Evolutionary conservation across 2,888 invertebrate species (phyloP).

Genomic region (Lasioglossum vierecki): DNA sequence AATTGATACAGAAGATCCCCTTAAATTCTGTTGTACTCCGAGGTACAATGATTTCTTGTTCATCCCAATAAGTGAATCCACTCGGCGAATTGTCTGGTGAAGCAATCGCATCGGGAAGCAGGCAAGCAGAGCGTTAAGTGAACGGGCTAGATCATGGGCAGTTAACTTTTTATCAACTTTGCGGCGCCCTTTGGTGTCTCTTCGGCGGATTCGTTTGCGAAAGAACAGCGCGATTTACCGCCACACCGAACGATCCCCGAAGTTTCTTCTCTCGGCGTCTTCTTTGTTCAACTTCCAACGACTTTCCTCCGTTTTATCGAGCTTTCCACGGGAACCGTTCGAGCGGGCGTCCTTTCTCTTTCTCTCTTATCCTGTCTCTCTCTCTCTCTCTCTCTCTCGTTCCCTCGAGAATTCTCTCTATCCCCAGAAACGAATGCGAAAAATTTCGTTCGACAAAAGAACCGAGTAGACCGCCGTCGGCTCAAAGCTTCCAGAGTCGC

Average conservation of each 20-base stretch:
- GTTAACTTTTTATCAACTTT: constrained; percentile 33
- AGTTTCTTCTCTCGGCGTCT: constrained; percentile 40
- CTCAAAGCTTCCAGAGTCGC: constrained; percentile 20
- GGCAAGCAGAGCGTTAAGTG: background rate
- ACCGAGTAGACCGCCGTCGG: constrained; percentile 5
- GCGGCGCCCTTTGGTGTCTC: background rate
- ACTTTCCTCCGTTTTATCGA: constrained; percentile 51
- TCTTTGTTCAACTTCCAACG: constrained; percentile 52
- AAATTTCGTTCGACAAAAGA: constrained; percentile 42
- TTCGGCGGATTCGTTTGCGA: constrained; percentile 35
- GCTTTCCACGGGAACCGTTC: constrained; percentile 26
- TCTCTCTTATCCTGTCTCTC: background rate
- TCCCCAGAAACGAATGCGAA: constrained; percentile 28
- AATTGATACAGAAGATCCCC: background rate
- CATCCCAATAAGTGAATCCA: background rate
- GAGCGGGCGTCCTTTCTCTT: background rate
- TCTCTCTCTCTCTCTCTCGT: background rate
- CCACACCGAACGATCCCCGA: constrained; percentile 31
- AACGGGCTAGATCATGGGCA: constrained; percentile 19
- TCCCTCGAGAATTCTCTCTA: constrained; percentile 39
- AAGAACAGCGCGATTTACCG: constrained; percentile 45
- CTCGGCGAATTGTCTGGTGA: background rate
- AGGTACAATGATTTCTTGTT: background rate
- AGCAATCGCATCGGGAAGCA: background rate
- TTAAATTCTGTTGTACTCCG: background rate